Evolutionary conservation across 2,113 vertebrate genomes (phyloP).

Genomic region (Campylomormyrus tamandua): DNA sequence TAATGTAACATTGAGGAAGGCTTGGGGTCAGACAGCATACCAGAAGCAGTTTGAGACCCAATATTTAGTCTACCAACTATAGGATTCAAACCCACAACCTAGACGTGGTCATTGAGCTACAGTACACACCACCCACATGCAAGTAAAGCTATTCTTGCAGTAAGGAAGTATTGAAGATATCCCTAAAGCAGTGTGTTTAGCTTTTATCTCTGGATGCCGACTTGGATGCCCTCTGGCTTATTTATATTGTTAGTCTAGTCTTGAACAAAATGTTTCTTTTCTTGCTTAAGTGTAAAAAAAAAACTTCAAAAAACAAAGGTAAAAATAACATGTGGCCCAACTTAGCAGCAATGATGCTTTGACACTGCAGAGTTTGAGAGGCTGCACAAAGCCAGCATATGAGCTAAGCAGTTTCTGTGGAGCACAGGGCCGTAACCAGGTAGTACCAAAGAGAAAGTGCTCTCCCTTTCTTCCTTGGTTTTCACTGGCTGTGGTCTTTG

Average conservation of each 20-base stretch:
- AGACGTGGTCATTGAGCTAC: neutral
- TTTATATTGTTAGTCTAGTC: neutral
- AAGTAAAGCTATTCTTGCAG: neutral
- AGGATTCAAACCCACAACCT: neutral
- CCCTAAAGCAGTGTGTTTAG: neutral
- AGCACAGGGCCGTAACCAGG: neutral
- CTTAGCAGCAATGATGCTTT: neutral
- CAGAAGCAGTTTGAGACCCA: neutral
- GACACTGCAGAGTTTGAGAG: neutral
- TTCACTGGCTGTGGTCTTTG: neutral
- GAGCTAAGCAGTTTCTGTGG: neutral
- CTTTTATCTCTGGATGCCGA: neutral
- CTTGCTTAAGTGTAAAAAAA: neutral
- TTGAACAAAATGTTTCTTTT: neutral
- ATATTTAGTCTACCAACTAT: neutral
- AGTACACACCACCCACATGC: neutral
- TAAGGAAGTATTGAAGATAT: neutral
- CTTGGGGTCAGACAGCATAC: neutral
- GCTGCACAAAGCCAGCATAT: neutral
- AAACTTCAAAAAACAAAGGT: neutral
- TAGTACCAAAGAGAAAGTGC: neutral
- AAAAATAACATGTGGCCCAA: neutral
- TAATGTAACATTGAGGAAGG: neutral
- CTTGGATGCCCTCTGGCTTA: neutral
- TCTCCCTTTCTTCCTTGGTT: neutral